phyloP scores from a whole-genome alignment of 2,113 vertebrate genomes.

The Clinocottus analis region DNA sequence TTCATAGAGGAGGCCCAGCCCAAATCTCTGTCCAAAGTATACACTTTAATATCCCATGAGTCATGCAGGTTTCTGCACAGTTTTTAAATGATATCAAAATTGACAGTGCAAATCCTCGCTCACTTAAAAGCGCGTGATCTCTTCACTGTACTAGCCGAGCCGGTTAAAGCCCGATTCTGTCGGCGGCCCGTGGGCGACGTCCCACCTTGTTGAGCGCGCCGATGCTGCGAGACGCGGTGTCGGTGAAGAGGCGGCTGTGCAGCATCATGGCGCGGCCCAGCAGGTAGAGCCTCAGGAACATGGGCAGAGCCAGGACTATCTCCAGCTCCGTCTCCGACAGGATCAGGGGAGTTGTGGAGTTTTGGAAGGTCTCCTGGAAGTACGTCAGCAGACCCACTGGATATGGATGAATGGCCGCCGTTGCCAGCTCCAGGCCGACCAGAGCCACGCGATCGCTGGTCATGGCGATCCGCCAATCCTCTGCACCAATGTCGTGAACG shows the following conservation, averaged over 20 bases:
- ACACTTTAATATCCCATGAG: conserved; percentile 18
- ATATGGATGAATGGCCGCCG: conserved; percentile 92
- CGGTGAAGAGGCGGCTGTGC: conserved; percentile 94
- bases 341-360: conserved; percentile 78
- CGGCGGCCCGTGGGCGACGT: conserved; percentile 2
- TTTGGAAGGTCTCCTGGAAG: conserved; percentile 85
- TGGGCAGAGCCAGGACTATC: conserved; percentile 92
- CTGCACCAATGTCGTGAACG: conserved; percentile 93
- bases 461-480: conserved; percentile 96
- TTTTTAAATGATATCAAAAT: neutral
- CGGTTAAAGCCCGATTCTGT: conserved; percentile 19
- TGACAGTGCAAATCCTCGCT: neutral
- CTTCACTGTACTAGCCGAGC: conserved; percentile 19
- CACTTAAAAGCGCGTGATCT: neutral
- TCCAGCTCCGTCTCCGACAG: conserved; percentile 92
- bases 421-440: conserved; percentile 89
- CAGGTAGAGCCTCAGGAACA: conserved; percentile 96
- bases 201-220: conserved; percentile 95
- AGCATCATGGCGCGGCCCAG: conserved; percentile 93
- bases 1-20: conserved; percentile 35
- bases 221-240: conserved; percentile 94
- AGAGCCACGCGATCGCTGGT: conserved; percentile 90
- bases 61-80: neutral
- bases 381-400: conserved; percentile 80
- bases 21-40: conserved; percentile 30